Base-by-base conservation (phyloP, 2,797 vertebrate genomes). In the Pantherophis alleghaniensis region DNA sequence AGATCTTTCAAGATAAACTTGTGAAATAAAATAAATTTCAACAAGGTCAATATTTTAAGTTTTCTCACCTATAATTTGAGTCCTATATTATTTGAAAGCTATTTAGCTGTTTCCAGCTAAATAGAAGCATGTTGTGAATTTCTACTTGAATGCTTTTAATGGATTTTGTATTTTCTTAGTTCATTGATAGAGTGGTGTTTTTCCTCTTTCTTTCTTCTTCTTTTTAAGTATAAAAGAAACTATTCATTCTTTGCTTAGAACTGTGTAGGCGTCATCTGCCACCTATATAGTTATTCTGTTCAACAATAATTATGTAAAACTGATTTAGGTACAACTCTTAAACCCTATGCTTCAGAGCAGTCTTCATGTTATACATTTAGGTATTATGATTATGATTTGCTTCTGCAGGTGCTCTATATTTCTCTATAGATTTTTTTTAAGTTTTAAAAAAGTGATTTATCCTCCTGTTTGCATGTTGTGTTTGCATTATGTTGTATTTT, bases 131-230 rank as follows among this genome's bases (percentile, higher is more conserved):
- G 37, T 90, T 94, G 92, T 94, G 92, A 47, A 94, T 93, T 93
- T 92, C 93, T 94, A 91, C 95, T 95, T 94, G 91, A 96, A 94
- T 95, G 92, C 53, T 90, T 94, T 97, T 96, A 96, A 96, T 96
- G 94, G 93, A 93, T 94, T 96, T 51, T 93, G 88, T 95, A 91
- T 95, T 96, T 95, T 92, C 91, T 86, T 53, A 56, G 74, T 92
- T 96, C 0, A 0, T 74, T 93, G 93, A n/a, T 42, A 86, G 55
- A 86, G 90, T 26, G 53, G 14, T 28, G 60, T 55, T 59, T 53
- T 24, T 12, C 55, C 13, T 87, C 28, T 28, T n/a, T 26, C 63
- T n/a, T 87, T 24, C 18, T 53, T 57, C 37, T 96, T 95, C 92
- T 14, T 95, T 96, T 90, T 91, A 94, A 95, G 66, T 24, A 59